phyloP scores from a whole-genome alignment of 2,888 invertebrate species.

The Drymonia ruficornis region DNA sequence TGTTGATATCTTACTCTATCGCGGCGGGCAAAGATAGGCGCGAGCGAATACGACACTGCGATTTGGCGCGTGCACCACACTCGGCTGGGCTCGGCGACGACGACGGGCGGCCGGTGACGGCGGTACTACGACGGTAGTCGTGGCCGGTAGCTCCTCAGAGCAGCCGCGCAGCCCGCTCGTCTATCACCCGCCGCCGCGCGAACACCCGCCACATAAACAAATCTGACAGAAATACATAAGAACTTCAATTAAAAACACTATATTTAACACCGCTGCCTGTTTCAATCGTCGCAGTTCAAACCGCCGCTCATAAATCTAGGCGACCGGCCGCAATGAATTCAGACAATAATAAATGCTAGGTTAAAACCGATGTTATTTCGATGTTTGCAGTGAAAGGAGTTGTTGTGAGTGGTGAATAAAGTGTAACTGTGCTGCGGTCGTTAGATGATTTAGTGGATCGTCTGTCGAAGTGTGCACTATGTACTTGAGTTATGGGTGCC shows the following conservation, averaged over 20 bases:
- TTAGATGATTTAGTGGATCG: conserved; percentile 50
- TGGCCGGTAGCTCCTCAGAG: conserved; percentile 51
- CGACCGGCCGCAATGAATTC: conserved; percentile 68
- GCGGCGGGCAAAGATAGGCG: conserved; percentile 28
- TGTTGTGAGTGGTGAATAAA: conserved; percentile 55
- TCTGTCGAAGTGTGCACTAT: conserved; percentile 45
- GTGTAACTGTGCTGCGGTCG: conserved; percentile 60
- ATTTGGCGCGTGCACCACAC: conserved; percentile 50
- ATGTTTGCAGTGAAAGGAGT: conserved; percentile 76
- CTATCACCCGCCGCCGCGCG: conserved; percentile 29
- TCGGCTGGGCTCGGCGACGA: conserved; percentile 63
- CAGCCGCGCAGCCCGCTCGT: conserved; percentile 35
- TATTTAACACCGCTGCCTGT: conserved; percentile 19
- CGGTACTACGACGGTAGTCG: conserved; percentile 48
- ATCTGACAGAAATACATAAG: conserved; percentile 59
- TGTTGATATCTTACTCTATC: conserved; percentile 45
- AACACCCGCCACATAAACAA: conserved; percentile 65
- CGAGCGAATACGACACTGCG: conserved; percentile 57
- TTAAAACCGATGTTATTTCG: conserved; percentile 55
- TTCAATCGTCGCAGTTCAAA: conserved; percentile 13
- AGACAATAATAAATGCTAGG: conserved; percentile 56
- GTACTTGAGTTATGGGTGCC: conserved; percentile 45
- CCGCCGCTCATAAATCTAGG: conserved; percentile 55
- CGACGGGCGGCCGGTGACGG: conserved; percentile 43
- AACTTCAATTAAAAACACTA: conserved; percentile 58